Evolutionary conservation across 2,888 invertebrate species (phyloP).

Genomic region (Punctoribates punctum): DNA sequence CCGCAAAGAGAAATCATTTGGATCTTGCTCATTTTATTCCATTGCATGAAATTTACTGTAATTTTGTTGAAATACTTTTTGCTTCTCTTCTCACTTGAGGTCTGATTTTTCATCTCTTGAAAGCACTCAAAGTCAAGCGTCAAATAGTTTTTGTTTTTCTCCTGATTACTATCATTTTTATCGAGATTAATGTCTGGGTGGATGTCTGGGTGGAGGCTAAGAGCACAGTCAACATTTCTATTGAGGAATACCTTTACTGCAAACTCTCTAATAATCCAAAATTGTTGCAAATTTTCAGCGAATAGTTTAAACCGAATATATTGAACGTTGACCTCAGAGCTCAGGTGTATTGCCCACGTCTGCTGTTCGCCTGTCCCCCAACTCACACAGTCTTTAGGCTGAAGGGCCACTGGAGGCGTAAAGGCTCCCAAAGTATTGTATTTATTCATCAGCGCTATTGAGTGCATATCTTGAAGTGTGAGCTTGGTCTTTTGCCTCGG

Average conservation of each 20-base stretch:
- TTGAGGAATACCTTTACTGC: background rate
- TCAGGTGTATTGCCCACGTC: background rate
- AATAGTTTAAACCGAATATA: constrained; percentile 12
- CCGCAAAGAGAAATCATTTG: constrained; percentile 10
- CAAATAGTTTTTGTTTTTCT: background rate
- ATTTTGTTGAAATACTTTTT: no score
- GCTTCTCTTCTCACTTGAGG: no score
- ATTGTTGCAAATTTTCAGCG: background rate
- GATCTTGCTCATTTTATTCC: background rate
- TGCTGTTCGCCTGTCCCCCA: background rate
- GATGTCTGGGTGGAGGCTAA: background rate
- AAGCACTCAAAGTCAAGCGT: background rate
- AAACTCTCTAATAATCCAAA: background rate
- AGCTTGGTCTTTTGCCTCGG: background rate
- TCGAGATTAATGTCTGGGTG: background rate
- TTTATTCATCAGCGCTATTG: background rate
- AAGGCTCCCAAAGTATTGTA: background rate
- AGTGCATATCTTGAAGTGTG: no score
- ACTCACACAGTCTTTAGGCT: background rate
- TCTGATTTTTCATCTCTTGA: background rate
- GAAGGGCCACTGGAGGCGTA: background rate
- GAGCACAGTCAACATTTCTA: background rate
- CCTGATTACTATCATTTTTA: background rate
- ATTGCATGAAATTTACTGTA: background rate
- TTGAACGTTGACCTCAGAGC: background rate